phyloP scores from a whole-genome alignment of 2,888 invertebrate species.

The Sarcophaga carnaria region DNA sequence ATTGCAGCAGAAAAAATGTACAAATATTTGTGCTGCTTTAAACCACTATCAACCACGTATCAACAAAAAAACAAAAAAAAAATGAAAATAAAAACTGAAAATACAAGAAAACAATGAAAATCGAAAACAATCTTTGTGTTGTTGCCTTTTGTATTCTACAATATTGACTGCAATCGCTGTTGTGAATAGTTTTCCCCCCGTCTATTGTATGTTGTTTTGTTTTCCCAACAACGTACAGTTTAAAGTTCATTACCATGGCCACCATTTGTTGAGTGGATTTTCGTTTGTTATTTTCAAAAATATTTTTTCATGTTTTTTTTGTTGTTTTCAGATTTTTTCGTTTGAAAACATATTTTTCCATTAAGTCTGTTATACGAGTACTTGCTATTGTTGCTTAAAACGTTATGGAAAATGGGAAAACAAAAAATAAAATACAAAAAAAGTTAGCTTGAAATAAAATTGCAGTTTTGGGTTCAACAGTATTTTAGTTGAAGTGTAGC shows the following conservation, averaged over 20 bases:
- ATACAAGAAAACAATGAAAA: no score
- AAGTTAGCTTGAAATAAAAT: constrained; percentile 15
- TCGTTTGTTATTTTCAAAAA: constrained; percentile 33
- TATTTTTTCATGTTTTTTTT: constrained; percentile 23
- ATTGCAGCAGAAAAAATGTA: no score
- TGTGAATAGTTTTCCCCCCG: no score
- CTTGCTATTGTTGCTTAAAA: not conserved
- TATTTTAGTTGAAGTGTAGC: no score
- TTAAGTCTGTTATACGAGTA: not conserved
- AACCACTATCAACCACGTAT: constrained; percentile 1
- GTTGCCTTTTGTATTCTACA: constrained; percentile 38
- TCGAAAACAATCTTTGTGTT: constrained; percentile 5
- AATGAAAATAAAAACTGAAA: not conserved
- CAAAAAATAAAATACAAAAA: not conserved
- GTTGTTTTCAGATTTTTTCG: not conserved
- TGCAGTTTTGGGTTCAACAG: not conserved
- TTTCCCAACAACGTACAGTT: constrained; percentile 33
- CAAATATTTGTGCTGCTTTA: no score
- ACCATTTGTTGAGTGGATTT: constrained; percentile 39
- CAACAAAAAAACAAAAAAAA: not conserved
- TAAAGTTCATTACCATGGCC: constrained; percentile 64
- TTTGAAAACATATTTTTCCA: no score
- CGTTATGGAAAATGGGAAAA: not conserved
- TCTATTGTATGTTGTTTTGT: constrained; percentile 30
- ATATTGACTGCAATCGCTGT: not conserved